phyloP scores from a whole-genome alignment of 2,113 vertebrate genomes.

The Alectura lathami region DNA sequence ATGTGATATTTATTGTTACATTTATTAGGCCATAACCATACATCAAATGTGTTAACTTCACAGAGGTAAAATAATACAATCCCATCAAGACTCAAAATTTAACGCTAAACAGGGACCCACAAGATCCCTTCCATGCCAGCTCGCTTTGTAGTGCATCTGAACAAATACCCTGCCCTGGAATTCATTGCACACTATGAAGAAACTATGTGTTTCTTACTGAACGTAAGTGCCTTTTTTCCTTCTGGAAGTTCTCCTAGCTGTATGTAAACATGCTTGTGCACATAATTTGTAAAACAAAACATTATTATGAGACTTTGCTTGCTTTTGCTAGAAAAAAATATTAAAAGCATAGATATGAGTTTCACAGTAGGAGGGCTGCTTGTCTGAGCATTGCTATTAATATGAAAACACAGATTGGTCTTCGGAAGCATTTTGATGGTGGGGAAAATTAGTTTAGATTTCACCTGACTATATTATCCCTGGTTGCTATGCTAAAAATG shows the following conservation, averaged over 20 bases:
- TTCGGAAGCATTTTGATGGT: slow-evolving; percentile 54
- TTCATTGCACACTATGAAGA: neutral
- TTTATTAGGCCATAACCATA: slow-evolving; percentile 68
- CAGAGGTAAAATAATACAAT: slow-evolving; percentile 69
- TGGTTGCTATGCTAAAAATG: slow-evolving; percentile 51
- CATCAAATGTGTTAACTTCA: slow-evolving; percentile 64
- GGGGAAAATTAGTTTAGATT: slow-evolving; percentile 67
- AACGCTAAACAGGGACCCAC: slow-evolving; percentile 47
- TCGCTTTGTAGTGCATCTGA: neutral
- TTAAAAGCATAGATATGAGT: slow-evolving; percentile 20
- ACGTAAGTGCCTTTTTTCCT: neutral
- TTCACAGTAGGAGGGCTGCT: neutral
- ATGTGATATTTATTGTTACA: slow-evolving; percentile 71
- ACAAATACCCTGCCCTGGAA: neutral
- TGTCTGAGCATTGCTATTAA: slow-evolving; percentile 34
- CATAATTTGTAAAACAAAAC: neutral
- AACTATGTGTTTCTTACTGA: neutral
- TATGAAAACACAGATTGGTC: slow-evolving; percentile 23
- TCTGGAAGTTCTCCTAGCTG: slow-evolving; percentile 19
- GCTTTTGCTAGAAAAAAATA: neutral
- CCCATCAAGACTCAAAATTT: slow-evolving; percentile 60
- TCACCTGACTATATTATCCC: slow-evolving; percentile 55
- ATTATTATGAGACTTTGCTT: neutral
- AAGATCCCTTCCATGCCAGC: neutral
- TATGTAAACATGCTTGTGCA: slow-evolving; percentile 8